phyloP scores from a whole-genome alignment of 2,113 vertebrate species.

The Hippolais icterina region DNA sequence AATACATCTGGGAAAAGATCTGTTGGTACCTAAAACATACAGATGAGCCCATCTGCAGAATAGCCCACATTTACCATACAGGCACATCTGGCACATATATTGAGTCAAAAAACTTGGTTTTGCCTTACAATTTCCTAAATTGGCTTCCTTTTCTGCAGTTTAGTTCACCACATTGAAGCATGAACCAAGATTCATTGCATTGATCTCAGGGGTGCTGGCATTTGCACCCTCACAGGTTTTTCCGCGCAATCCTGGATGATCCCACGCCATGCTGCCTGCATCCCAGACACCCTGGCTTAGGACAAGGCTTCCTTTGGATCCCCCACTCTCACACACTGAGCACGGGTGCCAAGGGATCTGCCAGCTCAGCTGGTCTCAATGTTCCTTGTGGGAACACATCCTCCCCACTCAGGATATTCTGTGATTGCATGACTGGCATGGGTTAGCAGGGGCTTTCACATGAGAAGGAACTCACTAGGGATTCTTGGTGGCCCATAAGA shows the following conservation, averaged over 20 bases:
- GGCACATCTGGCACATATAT: background rate
- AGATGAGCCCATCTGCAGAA: background rate
- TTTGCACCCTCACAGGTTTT: background rate
- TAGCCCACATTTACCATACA: background rate
- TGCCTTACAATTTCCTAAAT: background rate
- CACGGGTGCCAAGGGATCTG: background rate
- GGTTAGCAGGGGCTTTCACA: background rate
- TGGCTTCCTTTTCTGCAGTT: background rate
- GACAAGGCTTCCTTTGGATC: background rate
- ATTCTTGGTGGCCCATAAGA: background rate
- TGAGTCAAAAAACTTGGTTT: background rate
- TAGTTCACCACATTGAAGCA: background rate
- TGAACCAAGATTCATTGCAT: background rate
- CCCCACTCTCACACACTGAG: rapidly evolving
- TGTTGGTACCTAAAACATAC: background rate
- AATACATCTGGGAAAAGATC: background rate
- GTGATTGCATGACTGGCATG: background rate
- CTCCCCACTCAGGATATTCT: background rate
- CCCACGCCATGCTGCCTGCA: background rate
- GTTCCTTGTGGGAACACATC: background rate
- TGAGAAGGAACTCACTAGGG: background rate
- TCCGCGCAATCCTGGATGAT: background rate
- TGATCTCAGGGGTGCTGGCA: background rate
- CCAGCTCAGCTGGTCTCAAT: background rate
- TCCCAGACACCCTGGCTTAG: background rate